A percentile compares a stretch with the other conserved stretches of the same genome.
These are phyloP conservation scores for Argya squamiceps DNA, from an alignment of 2,797 vertebrate species.

Conservation along the genomic window DNA sequence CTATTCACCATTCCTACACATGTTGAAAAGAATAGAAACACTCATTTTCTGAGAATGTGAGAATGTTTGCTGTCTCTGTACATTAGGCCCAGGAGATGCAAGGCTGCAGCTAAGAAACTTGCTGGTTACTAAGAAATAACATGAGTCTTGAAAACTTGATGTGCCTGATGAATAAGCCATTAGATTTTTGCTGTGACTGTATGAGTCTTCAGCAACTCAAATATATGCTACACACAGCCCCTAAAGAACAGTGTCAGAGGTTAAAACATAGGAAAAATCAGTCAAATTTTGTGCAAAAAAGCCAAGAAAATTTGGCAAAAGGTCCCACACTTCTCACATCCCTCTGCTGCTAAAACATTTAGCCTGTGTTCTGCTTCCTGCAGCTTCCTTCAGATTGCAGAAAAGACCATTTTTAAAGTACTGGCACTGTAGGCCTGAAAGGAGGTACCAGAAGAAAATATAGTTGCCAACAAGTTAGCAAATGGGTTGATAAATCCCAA, in stretches of 20 bases:
- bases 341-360: background rate
- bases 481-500: background rate
- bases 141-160: background rate
- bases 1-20: background rate
- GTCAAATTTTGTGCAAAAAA: background rate
- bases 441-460: background rate
- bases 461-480: background rate
- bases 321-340: background rate
- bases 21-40: background rate
- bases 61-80: background rate
- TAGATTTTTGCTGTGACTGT: background rate
- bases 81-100: background rate
- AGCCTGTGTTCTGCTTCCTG: background rate
- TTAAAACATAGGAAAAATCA: background rate
- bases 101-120: background rate
- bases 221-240: background rate
- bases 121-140: background rate
- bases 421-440: background rate
- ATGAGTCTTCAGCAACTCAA: conserved; percentile 17
- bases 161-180: conserved; percentile 6
- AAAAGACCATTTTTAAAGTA: background rate
- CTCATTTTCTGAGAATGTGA: background rate
- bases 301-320: background rate
- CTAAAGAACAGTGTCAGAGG: background rate
- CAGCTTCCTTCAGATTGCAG: background rate